Evolutionary conservation across 2,797 vertebrate genomes (phyloP).

Genomic region (Poeciliopsis gracilis): DNA sequence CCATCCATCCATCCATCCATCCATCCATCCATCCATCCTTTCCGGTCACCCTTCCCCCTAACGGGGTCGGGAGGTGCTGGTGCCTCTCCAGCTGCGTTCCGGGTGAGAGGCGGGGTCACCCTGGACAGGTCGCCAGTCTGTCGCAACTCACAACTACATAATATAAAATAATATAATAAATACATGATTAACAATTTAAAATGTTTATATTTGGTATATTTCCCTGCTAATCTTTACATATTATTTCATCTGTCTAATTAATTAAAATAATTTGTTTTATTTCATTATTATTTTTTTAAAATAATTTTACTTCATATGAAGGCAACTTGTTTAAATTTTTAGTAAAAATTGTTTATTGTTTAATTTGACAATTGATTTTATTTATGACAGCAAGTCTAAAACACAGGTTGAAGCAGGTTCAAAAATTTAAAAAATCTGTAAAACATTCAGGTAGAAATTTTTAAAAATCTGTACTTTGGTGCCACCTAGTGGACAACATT

Average conservation of each 20-base stretch:
- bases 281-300: background rate
- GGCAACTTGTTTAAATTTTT: background rate
- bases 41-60: too few relatives aligned
- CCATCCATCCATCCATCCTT: too few relatives aligned
- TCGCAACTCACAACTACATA: too few relatives aligned
- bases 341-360: background rate
- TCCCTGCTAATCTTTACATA: background rate
- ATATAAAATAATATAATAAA: background rate
- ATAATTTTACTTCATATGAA: background rate
- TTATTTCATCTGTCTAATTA: background rate
- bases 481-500: conserved; percentile 13
- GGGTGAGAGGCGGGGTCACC: too few relatives aligned
- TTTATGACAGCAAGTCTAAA: background rate
- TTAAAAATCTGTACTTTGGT: background rate
- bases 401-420: too few relatives aligned
- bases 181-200: background rate
- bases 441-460: background rate
- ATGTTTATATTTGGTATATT: background rate
- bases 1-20: too few relatives aligned
- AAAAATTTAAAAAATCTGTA: too few relatives aligned
- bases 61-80: too few relatives aligned
- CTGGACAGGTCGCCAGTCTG: too few relatives aligned
- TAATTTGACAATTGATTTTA: background rate
- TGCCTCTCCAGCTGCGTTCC: too few relatives aligned
- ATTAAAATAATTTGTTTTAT: background rate